These are phyloP conservation scores for Typhlomys cinereus DNA, from an alignment of 2,113 vertebrate species.

Conservation along the genomic window DNA sequence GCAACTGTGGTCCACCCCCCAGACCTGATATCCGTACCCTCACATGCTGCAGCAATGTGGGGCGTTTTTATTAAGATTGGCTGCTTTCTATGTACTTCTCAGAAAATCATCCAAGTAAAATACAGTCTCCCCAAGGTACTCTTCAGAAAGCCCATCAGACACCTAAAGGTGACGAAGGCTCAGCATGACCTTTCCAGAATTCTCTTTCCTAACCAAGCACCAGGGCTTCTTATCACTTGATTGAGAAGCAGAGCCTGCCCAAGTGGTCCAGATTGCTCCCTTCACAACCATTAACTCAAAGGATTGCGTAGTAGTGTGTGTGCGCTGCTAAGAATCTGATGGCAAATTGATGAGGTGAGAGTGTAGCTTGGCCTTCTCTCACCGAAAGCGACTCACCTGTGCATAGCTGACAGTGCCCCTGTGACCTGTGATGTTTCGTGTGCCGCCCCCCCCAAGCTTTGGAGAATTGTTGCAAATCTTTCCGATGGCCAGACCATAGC, in stretches of 20 bases:
- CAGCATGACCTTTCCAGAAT: slow-evolving; percentile 5
- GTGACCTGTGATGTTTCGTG: not conserved
- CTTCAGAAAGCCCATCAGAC: not conserved
- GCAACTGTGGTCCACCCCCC: accelerated
- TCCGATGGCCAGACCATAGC: not conserved
- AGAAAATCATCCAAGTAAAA: not conserved
- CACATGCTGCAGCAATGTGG: accelerated
- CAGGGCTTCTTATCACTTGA: not conserved
- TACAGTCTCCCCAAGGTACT: not conserved
- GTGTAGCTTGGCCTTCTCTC: not conserved
- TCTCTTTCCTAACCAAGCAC: not conserved
- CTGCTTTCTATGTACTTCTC: not conserved
- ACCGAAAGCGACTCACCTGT: not conserved
- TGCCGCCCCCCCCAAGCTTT: not conserved
- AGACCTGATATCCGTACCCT: not conserved
- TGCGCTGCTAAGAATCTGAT: not conserved
- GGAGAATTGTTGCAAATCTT: not conserved
- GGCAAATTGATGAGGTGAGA: not conserved
- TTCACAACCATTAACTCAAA: not conserved
- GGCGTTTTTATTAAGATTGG: not conserved
- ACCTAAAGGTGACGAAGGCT: not conserved
- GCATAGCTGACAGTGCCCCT: not conserved
- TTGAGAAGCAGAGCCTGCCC: slow-evolving; percentile 14
- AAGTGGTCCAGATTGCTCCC: not conserved
- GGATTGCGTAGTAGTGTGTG: not conserved